phyloP scores from a whole-genome alignment of 2,797 vertebrate genomes.

The Buceros bicornis region DNA sequence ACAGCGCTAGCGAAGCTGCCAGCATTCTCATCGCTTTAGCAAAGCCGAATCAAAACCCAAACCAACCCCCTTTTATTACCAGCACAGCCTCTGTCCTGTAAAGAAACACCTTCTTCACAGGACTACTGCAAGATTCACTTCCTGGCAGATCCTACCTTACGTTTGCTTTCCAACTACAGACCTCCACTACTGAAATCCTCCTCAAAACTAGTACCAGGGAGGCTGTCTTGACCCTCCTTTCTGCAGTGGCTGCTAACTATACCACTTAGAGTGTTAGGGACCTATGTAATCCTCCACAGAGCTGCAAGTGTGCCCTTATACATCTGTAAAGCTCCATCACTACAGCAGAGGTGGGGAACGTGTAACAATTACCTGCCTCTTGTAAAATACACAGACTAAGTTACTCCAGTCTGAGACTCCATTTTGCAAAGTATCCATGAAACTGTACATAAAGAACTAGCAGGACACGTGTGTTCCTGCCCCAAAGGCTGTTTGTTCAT shows the following conservation, averaged over 20 bases:
- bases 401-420: neutral
- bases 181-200: neutral
- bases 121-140: neutral
- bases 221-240: neutral
- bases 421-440: neutral
- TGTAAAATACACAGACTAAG: neutral
- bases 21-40: neutral
- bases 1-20: neutral
- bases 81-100: neutral
- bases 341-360: neutral
- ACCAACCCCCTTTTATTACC: neutral
- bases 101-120: neutral
- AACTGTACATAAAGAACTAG: neutral
- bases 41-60: slow-evolving; percentile 37
- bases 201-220: neutral
- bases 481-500: neutral
- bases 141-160: neutral
- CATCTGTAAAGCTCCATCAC: neutral
- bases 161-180: neutral
- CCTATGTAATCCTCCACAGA: neutral
- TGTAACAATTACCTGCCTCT: accelerated
- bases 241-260: neutral
- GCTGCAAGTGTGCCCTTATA: neutral
- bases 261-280: neutral
- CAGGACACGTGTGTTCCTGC: neutral